Base-by-base conservation (phyloP, 2,113 vertebrate species). In the Damaliscus lunatus region DNA sequence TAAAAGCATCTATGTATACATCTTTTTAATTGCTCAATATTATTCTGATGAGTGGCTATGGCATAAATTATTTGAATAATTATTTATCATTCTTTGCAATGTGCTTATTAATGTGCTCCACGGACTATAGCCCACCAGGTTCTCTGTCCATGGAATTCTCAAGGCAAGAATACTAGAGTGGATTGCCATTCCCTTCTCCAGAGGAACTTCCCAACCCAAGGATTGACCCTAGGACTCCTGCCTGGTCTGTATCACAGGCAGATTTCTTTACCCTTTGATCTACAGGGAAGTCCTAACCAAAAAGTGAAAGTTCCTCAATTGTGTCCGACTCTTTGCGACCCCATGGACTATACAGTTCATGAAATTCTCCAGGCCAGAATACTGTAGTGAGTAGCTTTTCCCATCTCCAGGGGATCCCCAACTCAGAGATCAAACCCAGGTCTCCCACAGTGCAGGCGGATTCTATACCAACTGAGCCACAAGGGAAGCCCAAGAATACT, bases 81-180 rank as follows among this genome's bases (percentile, higher is more conserved):
- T 90, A 14, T 15, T 78, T 80, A 55, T 59, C 27, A 77, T 64
- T 82, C 31, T 94, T 97, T 96, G 88, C 31, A 89, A 43, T 36
- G n/a, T 71, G 33, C 33, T 71, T 71, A 71, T 36, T 71, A 71
- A 36, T 71, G n/a, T 71, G n/a, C 64, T 3, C 9, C 17, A 36
- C 0, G 1, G 64, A 71, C 64, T 36, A 9, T 36, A 71, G 17
- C 64, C 64, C 1, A 1, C 4, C 64, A 71, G n/a, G 17, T 36
- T 71, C n/a, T 71, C 17, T 21, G n/a, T 36, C 64, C 64, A 71
- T 71, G 64, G n/a, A 71, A 36, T 71, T 71, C n/a, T 36, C 64
- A 71, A 71, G 9, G 4, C 64, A 71, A 71, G n/a, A 36, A 36
- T 71, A 36, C 4, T 36, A 9, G 17, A 71, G 64, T 71, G n/a